phyloP scores from a whole-genome alignment of 2,888 invertebrate species.

The Drosophila mayaguana region DNA sequence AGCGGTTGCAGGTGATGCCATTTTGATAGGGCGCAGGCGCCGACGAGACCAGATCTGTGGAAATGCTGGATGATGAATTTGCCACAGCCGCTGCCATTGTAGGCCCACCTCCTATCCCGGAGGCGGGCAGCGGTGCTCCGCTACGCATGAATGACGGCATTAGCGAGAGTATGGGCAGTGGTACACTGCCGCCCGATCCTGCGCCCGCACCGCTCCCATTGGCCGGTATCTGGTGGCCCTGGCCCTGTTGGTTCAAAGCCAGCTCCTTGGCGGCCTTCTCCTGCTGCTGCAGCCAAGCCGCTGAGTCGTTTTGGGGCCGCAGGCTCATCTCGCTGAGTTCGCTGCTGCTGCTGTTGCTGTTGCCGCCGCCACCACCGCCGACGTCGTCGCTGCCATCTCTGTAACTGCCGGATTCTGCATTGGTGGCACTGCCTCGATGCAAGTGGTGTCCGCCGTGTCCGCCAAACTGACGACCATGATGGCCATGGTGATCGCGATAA shows the following conservation, averaged over 20 bases:
- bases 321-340: slow-evolving; percentile 81
- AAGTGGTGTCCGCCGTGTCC: slow-evolving; percentile 55
- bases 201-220: slow-evolving; percentile 53
- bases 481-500: slow-evolving; percentile 63
- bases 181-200: slow-evolving; percentile 85
- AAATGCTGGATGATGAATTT: slow-evolving; percentile 21
- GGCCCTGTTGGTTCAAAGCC: slow-evolving; percentile 85
- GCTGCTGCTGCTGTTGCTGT: slow-evolving; percentile 60
- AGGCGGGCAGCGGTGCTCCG: slow-evolving; percentile 75
- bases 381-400: slow-evolving; percentile 84
- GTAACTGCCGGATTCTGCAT: slow-evolving; percentile 72
- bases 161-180: slow-evolving; percentile 90
- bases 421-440: slow-evolving; percentile 52
- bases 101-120: slow-evolving; percentile 48
- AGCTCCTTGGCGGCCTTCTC: slow-evolving; percentile 85
- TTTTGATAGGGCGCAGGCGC: slow-evolving; percentile 79
- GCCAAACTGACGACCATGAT: slow-evolving; percentile 60
- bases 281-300: slow-evolving; percentile 83
- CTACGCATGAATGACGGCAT: slow-evolving; percentile 91
- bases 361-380: slow-evolving; percentile 66
- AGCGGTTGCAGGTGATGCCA: slow-evolving; percentile 64
- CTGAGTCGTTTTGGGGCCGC: slow-evolving; percentile 84
- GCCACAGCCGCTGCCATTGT: slow-evolving; percentile 66
- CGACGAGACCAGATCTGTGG: slow-evolving; percentile 49
- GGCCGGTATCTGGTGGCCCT: slow-evolving; percentile 85